These are phyloP conservation scores for Tursiops truncatus DNA, from an alignment of 2,113 vertebrate genomes.

Conservation along the genomic window DNA sequence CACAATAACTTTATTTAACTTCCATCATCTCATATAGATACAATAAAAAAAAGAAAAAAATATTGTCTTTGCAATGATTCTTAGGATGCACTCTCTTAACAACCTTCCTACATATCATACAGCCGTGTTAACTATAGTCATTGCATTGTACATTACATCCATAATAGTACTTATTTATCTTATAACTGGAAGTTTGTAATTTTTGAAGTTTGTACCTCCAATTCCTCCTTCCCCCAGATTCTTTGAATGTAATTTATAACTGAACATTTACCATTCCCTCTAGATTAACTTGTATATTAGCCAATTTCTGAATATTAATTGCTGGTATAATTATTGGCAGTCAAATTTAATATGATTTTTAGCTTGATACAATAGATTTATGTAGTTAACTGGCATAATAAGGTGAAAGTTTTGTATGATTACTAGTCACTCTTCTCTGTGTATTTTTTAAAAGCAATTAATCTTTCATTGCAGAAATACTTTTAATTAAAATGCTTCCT, in stretches of 20 bases:
- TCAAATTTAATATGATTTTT: background rate
- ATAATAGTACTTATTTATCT: background rate
- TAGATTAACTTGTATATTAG: background rate
- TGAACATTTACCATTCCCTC: background rate
- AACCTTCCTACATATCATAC: background rate
- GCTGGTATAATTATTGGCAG: constrained; percentile 1
- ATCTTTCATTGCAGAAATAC: background rate
- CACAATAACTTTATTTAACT: background rate
- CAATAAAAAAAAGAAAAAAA: background rate
- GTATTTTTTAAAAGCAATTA: constrained; percentile 35
- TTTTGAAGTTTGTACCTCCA: background rate
- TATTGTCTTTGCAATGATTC: background rate
- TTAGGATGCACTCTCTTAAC: background rate
- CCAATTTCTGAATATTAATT: constrained; percentile 45
- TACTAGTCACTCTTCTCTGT: background rate
- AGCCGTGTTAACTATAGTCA: background rate
- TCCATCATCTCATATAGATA: background rate
- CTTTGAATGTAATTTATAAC: background rate
- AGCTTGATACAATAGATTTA: background rate
- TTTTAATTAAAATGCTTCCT: constrained; percentile 54
- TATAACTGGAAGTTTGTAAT: background rate
- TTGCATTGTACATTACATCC: too few species aligned
- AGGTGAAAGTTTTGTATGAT: background rate
- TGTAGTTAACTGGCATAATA: background rate
- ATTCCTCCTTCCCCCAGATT: background rate